phyloP scores from a whole-genome alignment of 2,113 vertebrate genomes.

The Dasyprocta punctata region DNA sequence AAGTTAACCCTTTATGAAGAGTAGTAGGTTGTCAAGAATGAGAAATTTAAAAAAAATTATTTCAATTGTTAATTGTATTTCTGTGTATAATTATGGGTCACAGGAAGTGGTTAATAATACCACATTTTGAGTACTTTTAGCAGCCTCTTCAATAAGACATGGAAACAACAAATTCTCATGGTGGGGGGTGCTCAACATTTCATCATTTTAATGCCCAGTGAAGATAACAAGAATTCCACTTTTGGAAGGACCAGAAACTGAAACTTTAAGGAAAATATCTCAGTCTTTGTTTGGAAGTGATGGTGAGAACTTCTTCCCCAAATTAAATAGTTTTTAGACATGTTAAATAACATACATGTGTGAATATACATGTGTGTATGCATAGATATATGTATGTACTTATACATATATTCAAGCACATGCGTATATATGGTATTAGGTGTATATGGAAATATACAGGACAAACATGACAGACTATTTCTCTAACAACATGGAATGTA shows the following conservation, averaged over 20 bases:
- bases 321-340: constrained; percentile 6
- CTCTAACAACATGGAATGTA: constrained; percentile 64
- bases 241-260: background rate
- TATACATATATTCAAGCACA: constrained; percentile 75
- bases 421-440: constrained; percentile 30
- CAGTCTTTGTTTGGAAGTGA: constrained; percentile 1
- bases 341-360: constrained; percentile 39
- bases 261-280: constrained; percentile 10
- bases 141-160: constrained; percentile 17
- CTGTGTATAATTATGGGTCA: background rate
- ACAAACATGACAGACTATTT: constrained; percentile 64
- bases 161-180: background rate
- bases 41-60: background rate
- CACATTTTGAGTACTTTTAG: background rate
- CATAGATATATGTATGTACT: constrained; percentile 64
- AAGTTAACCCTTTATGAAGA: background rate
- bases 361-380: background rate
- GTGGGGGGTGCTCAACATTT: background rate
- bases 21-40: background rate
- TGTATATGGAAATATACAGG: constrained; percentile 38
- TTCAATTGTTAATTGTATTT: background rate
- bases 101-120: background rate
- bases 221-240: background rate
- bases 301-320: background rate
- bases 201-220: background rate